A percentile compares a stretch with the other conserved stretches of the same genome.
phyloP scores from a whole-genome alignment of 2,888 invertebrate genomes.

The Actias luna region DNA sequence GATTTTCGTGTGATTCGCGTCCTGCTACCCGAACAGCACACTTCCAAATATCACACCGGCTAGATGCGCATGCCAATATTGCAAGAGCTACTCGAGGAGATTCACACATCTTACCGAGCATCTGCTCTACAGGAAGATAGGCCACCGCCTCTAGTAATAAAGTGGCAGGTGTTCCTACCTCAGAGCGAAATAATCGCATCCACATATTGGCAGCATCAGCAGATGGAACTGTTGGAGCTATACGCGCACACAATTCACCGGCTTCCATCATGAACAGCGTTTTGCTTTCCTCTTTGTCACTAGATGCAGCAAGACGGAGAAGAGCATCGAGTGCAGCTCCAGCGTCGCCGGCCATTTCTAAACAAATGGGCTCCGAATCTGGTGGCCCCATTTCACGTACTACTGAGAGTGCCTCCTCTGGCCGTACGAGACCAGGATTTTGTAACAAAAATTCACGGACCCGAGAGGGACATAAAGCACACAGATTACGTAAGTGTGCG shows the following conservation, averaged over 20 bases:
- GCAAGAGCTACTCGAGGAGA: constrained; percentile 47
- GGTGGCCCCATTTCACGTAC: constrained; percentile 51
- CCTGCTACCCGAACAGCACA: constrained; percentile 42
- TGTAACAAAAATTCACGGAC: constrained; percentile 54
- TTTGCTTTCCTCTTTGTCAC: constrained; percentile 28
- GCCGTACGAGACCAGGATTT: constrained; percentile 59
- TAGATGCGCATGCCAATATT: constrained; percentile 42
- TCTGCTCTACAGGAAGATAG: constrained; percentile 53
- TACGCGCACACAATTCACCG: constrained; percentile 56
- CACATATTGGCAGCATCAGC: constrained; percentile 50
- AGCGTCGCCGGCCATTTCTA: constrained; percentile 69
- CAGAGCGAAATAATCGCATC: constrained; percentile 46
- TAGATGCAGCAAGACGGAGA: constrained; percentile 41
- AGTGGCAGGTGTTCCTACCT: constrained; percentile 45
- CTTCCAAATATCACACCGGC: constrained; percentile 43
- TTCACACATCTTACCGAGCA: constrained; percentile 46
- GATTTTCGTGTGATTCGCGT: constrained; percentile 51
- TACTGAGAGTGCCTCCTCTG: constrained; percentile 63
- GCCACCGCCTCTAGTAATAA: constrained; percentile 60
- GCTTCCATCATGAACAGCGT: constrained; percentile 43
- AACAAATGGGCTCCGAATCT: constrained; percentile 63
- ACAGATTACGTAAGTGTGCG: constrained; percentile 55
- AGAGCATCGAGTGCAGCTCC: constrained; percentile 60
- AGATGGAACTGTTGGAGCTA: constrained; percentile 50
- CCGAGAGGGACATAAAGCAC: constrained; percentile 43